Evolutionary conservation across 1,140 invertebrate species (phyloP), one percentile per base, ranked within the genome.

Genomic region (Aphelenchoides besseyi): DNA sequence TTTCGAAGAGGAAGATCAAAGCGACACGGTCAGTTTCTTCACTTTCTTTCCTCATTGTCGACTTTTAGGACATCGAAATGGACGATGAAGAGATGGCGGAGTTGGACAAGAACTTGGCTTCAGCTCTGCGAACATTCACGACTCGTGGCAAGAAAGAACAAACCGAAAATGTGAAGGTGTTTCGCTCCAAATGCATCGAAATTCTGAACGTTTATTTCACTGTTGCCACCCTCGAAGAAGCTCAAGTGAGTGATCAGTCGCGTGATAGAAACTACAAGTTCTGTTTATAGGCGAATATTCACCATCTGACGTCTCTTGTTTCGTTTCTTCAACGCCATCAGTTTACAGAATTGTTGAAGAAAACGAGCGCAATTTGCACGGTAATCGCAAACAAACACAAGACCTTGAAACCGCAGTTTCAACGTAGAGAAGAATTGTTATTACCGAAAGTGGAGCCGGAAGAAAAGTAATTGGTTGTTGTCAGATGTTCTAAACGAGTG

Each of bases 1-100:
- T 3, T 23, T 26, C 16, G 63, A 67, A 66, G 59, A 66, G n/a
- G 62, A 66, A 5, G 68, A 69, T 23, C 62, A 69, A 28, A 37
- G 33, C 18, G 54, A 36, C 69, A 61, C 18, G 41, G 57, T n/a
- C 16, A 48, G 41, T 48, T 12, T 12, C 41, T 12, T 23, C 41
- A 23, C 41, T 23, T 48, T 23, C 23, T 48, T 23, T 23, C 23
- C 41, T 23, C 23, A 12, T 23, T 12, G 12, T 23, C 41, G 12
- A 23, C 41, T 23, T 48, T 48, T 23, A 48, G 41, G 41, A 48
- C 41, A 16, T 48, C 41, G 57, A 61, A 12, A 30, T 69, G 68
- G 36, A 69, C 37, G 68, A 69, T 48, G 67, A 30, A 16, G 55
- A 69, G 32, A 8, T 69, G 2, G 68, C 54, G 28, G 29, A 2